Base-by-base conservation (phyloP, 2,888 invertebrate genomes). In the Plutella xylostella region DNA sequence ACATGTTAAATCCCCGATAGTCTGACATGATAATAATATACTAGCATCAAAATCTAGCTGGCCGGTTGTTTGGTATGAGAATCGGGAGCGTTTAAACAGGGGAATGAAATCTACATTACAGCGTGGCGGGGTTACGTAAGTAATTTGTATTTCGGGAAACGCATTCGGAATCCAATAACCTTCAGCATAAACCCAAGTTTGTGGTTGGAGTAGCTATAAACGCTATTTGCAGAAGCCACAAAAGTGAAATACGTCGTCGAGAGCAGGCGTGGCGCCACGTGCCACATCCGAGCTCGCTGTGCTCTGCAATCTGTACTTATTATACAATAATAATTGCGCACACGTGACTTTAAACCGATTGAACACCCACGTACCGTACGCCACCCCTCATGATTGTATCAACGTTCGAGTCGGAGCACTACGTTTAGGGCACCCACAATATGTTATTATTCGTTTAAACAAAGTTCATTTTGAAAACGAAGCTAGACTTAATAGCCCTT, bases 201-300 rank as follows among this genome's bases (percentile, higher is more conserved):
- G 38, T 37, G 42, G 40, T 41, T 41, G 42, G 45, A 28, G 41
- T 41, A 43, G 63, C 60, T 59, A 67, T 72, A 73, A 72, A 69
- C 59, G 58, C 61, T 72, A 72, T 71, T 72, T 69, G 65, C 65
- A 66, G 76, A 73, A 73, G 70, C 73, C 70, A 60, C 71, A 71
- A 61, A 68, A 68, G 61, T 59, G 58, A 53, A 55, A 56, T 56
- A 53, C 56, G 54, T 56, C 42, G 37, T 25, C 17, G 39, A 56
- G 54, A 61, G 55, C 54, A 50, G 49, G 49, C 50, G 21, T 15
- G 49, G 51, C 50, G 60, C 59, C 65, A 57, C 61, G 63, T 59
- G 61, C 57, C 55, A 41, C 41, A 48, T 51, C 57, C 48, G 15
- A 21, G 28, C 30, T 11, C 19, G 19, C 19, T 18, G 19, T 14